A percentile compares a stretch with the other conserved stretches of the same genome.
phyloP scores from a whole-genome alignment of 2,113 vertebrate species.

The Dryoscopus gambensis region DNA sequence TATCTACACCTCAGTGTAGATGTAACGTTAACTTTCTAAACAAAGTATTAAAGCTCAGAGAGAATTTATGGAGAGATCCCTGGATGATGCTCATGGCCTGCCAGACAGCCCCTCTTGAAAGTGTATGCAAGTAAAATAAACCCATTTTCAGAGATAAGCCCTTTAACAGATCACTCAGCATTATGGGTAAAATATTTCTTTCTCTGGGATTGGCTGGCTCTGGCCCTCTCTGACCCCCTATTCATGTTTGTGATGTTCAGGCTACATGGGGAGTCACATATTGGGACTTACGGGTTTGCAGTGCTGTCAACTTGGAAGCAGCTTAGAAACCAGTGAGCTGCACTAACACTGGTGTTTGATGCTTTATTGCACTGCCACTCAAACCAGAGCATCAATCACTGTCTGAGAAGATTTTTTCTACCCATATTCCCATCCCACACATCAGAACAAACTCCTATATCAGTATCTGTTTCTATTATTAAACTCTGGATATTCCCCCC shows the following conservation, averaged over 20 bases:
- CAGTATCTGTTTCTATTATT: not conserved
- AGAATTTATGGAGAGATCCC: not conserved
- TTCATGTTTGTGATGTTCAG: not conserved
- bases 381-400: not conserved
- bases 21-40: not conserved
- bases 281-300: not conserved
- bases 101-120: not conserved
- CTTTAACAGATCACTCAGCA: not conserved
- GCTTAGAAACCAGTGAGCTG: not conserved
- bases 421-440: rapidly evolving
- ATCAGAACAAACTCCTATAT: not conserved
- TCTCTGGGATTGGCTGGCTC: not conserved
- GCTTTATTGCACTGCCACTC: not conserved
- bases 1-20: not conserved
- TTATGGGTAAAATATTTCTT: not conserved
- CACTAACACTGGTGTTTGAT: rapidly evolving
- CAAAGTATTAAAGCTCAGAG: not conserved
- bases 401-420: not conserved
- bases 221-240: not conserved
- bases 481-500: not conserved
- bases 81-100: not conserved
- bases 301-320: not conserved
- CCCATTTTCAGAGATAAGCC: not conserved
- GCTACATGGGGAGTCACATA: rapidly evolving
- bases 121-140: not conserved